These are phyloP conservation scores for Thamnophis sirtalis DNA, from an alignment of 2,113 vertebrate species.

Conservation along the genomic window DNA sequence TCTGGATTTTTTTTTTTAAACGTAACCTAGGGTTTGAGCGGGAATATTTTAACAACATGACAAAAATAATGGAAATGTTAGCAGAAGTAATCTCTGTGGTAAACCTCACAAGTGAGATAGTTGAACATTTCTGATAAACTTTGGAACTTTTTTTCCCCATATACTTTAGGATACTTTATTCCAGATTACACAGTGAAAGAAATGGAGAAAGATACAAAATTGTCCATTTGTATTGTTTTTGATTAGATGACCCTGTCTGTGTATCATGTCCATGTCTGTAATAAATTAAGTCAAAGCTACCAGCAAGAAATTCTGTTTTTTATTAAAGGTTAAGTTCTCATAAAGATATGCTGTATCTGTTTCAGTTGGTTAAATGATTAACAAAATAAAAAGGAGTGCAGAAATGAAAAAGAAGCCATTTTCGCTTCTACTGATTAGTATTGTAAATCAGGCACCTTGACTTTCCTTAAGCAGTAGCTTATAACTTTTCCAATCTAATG, in stretches of 20 bases:
- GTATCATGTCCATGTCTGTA: neutral
- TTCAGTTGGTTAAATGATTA: neutral
- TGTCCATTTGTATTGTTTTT: neutral
- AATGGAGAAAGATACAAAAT: neutral
- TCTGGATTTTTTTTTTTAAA: slow-evolving; percentile 37
- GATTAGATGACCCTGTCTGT: neutral
- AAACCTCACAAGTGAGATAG: neutral
- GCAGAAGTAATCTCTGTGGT: slow-evolving; percentile 16
- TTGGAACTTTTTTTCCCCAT: neutral
- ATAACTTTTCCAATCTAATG: neutral
- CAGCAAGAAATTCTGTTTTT: neutral
- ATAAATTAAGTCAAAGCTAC: neutral
- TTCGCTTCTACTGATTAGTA: neutral
- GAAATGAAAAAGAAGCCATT: neutral
- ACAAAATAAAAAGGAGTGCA: neutral
- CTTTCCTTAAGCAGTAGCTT: neutral
- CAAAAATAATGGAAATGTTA: slow-evolving; percentile 7
- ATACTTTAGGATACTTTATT: neutral
- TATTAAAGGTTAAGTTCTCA: neutral
- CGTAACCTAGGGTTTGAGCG: neutral
- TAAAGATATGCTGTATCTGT: neutral
- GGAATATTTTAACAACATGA: slow-evolving; percentile 4
- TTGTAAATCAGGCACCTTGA: neutral
- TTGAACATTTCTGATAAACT: neutral
- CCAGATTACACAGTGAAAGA: neutral